Conservation (phyloP, 1,140 invertebrate genomes). For the Calephelis nemesis region DNA sequence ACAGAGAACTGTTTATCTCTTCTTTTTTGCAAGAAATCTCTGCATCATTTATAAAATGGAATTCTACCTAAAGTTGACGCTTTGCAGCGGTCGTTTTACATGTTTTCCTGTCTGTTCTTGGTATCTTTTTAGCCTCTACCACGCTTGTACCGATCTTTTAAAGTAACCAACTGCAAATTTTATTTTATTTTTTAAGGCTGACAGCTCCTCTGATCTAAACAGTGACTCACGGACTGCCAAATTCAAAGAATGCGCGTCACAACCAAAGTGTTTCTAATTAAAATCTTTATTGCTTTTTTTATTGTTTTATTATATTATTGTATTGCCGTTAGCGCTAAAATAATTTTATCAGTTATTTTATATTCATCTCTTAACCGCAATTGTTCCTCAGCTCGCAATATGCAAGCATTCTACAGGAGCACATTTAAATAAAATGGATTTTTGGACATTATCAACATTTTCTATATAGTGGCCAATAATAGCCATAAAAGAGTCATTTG, state of each 20-base stretch:
- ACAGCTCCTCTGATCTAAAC: background rate
- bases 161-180: background rate
- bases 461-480: too few species aligned
- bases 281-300: background rate
- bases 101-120: background rate
- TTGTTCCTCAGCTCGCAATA: background rate
- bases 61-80: background rate
- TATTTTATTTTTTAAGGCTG: background rate
- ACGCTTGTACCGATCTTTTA: slow-evolving; percentile 3
- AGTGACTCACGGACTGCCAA: background rate
- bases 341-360: background rate
- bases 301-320: background rate
- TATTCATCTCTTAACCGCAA: background rate
- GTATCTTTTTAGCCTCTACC: background rate
- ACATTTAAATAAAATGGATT: background rate
- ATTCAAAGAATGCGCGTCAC: background rate
- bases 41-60: background rate
- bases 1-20: background rate
- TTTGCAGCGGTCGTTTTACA: background rate
- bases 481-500: too few species aligned
- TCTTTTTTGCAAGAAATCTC: background rate
- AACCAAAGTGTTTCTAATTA: background rate
- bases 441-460: background rate
- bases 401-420: background rate
- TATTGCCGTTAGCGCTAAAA: background rate